phyloP scores from a whole-genome alignment of 2,888 invertebrate genomes.

The Amitus sp. region DNA sequence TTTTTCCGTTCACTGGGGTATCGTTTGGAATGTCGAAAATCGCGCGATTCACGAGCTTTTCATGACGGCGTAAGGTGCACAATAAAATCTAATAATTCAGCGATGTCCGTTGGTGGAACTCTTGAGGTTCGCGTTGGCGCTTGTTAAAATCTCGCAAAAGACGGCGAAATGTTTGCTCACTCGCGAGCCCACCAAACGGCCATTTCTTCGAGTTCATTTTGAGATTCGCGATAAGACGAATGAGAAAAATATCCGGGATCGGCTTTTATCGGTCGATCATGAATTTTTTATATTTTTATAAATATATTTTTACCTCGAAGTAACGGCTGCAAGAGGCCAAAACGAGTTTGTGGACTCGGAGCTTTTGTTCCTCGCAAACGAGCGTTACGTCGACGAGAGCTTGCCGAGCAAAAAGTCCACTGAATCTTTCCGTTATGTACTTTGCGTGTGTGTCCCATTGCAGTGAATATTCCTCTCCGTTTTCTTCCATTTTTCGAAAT shows the following conservation, averaged over 20 bases:
- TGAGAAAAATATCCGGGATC: background rate
- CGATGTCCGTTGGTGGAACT: background rate
- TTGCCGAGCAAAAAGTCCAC: slow-evolving; percentile 77
- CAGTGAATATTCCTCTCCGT: slow-evolving; percentile 68
- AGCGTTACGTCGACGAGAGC: slow-evolving; percentile 80
- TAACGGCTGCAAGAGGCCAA: slow-evolving; percentile 79
- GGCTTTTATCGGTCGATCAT: slow-evolving; percentile 23
- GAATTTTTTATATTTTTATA: slow-evolving; percentile 29
- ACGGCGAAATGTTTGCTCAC: background rate
- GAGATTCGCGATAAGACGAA: background rate
- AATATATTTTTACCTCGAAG: no score
- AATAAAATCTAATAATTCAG: background rate
- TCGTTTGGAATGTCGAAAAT: background rate
- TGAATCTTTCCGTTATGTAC: slow-evolving; percentile 75
- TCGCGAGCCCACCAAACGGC: background rate
- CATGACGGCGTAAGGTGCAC: background rate
- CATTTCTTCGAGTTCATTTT: background rate
- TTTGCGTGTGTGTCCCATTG: slow-evolving; percentile 78
- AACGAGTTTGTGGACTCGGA: slow-evolving; percentile 79
- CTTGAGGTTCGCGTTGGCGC: background rate
- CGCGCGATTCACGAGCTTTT: background rate
- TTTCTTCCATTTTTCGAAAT: slow-evolving; percentile 52
- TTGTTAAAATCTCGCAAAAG: background rate
- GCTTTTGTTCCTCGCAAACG: slow-evolving; percentile 78
- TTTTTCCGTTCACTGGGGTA: background rate